Conservation (phyloP, 2,888 invertebrate species). For the Monopis laevigella region DNA sequence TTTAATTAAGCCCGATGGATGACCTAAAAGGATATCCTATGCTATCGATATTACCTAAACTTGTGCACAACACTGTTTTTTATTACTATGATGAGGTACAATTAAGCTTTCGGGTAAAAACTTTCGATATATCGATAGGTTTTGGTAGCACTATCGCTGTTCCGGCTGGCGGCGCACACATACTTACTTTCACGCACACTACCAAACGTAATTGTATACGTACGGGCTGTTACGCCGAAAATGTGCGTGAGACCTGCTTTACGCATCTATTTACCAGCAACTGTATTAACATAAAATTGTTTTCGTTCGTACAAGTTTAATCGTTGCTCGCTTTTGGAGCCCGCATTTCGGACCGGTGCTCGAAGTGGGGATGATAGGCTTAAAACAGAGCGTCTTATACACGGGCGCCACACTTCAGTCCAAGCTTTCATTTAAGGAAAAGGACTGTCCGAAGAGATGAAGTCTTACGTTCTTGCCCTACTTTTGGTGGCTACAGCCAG, state of each 20-base stretch:
- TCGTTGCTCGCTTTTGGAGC: conserved; percentile 45
- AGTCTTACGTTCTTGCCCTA: conserved; percentile 54
- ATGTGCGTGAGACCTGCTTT: conserved; percentile 36
- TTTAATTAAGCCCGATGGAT: too few relatives aligned
- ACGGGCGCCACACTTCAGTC: conserved; percentile 51
- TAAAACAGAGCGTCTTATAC: conserved; percentile 55
- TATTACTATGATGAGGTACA: too few relatives aligned
- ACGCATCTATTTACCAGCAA: conserved; percentile 17
- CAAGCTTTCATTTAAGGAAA: conserved; percentile 52
- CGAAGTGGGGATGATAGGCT: conserved; percentile 56
- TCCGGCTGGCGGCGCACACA: conserved; percentile 6
- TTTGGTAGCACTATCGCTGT: not conserved
- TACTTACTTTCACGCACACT: conserved; percentile 12
- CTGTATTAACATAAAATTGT: conserved; percentile 47
- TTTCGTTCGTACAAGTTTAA: conserved; percentile 47
- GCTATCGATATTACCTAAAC: too few relatives aligned
- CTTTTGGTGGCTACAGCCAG: conserved; percentile 55
- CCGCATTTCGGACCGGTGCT: conserved; percentile 48
- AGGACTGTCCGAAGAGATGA: conserved; percentile 43
- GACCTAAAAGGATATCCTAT: too few relatives aligned
- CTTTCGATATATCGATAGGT: conserved; percentile 1
- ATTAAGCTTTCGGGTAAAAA: too few relatives aligned
- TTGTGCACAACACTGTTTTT: too few relatives aligned
- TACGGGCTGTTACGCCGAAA: conserved; percentile 14
- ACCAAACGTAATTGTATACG: conserved; percentile 4